phyloP scores from a whole-genome alignment of 1,140 invertebrate species.

The Brachionus calyciflorus region DNA sequence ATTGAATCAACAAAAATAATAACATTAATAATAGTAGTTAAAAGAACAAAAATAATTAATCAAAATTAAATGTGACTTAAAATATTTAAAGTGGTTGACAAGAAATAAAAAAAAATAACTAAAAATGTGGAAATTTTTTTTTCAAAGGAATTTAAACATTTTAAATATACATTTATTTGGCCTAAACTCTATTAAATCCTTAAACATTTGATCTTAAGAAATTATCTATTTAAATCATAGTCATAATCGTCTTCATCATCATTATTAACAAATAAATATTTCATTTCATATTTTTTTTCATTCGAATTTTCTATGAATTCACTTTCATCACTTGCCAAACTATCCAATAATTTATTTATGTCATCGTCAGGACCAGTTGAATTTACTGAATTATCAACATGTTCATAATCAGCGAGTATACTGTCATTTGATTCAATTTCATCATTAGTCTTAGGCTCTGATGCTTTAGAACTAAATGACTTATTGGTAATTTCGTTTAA shows the following conservation, averaged over 20 bases:
- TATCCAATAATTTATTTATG: slow-evolving; percentile 6
- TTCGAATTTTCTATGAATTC: neutral
- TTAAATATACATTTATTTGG: too few relatives aligned
- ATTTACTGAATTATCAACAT: neutral
- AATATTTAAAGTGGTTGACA: too few relatives aligned
- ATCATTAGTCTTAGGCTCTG: too few relatives aligned
- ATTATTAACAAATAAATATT: slow-evolving; percentile 36
- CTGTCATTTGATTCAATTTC: neutral
- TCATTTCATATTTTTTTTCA: slow-evolving; percentile 17
- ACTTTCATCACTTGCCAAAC: slow-evolving; percentile 23
- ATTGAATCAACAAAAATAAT: too few relatives aligned
- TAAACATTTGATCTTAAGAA: neutral
- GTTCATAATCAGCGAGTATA: neutral
- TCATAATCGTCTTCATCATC: slow-evolving; percentile 20
- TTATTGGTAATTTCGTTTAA: neutral
- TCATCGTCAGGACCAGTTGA: neutral
- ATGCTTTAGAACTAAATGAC: neutral
- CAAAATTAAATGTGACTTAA: too few relatives aligned
- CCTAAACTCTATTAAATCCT: too few relatives aligned
- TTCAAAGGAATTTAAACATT: too few relatives aligned
- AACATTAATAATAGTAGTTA: too few relatives aligned
- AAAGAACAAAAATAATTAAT: too few relatives aligned
- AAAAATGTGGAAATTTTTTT: too few relatives aligned
- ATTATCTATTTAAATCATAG: neutral
- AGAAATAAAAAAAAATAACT: too few relatives aligned